Base-by-base conservation (phyloP, 2,113 vertebrate species). In the Tyrannus savana region DNA sequence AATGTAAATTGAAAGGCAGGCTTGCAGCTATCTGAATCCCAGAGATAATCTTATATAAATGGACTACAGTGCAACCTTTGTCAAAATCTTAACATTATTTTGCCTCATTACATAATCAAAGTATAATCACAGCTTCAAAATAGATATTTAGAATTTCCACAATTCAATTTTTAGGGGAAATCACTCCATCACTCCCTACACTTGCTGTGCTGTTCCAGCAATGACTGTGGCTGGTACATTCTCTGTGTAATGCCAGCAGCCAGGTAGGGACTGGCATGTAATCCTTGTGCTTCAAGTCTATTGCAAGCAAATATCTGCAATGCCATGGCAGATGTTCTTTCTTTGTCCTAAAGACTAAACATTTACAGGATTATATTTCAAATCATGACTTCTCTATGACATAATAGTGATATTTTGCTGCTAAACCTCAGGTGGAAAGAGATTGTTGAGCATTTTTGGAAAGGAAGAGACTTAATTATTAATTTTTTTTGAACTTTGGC, bases 21-120 rank as follows among this genome's bases (percentile, higher is more conserved):
- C 69, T 93, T 64, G 74, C 46, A 78, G 69, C 91, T 66, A 39
- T 77, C 46, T 53, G 79, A 96, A 95, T 90, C 88, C 69, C 71
- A 96, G 52, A 79, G 82, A 92, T 67, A 92, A 96, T 94, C 55
- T 96, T 62, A 31, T 44, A 89, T 71, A 97, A 97, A 93, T 78
- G 41, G 42, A 78, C 89, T 72, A 58, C 2, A 55, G 33, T 33
- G 27, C 41, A 75, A 80, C 42, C 68, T 85, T 88, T 89, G 66
- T 76, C 46, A 53, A 89, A 97, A 41, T 59, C 68, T 85, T 90
- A 37, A 35, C 30, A 72, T 64, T 93, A 63, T 89, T 97, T 92
- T 86, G 37, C 59, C 77, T 94, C 44, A 69, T 95, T 93, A 84
- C 64, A 67, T 84, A 95, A 84, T 80, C 46, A 79, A 93, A 50